These are phyloP conservation scores for Potamilus streckersoni DNA, from an alignment of 1,140 invertebrate genomes.

Conservation along the genomic window DNA sequence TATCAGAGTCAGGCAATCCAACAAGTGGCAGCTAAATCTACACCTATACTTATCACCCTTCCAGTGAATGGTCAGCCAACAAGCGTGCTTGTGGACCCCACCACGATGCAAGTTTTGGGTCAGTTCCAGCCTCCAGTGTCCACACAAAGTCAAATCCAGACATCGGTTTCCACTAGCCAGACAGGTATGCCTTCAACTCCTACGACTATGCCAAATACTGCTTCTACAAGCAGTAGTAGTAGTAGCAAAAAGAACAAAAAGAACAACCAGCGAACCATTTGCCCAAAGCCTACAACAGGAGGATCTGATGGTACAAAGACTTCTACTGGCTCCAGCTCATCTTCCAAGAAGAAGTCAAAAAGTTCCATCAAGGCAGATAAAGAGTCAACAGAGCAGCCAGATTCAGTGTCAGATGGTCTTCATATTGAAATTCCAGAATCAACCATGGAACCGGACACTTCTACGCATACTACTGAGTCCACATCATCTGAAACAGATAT, in stretches of 20 bases:
- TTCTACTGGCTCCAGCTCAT: not conserved
- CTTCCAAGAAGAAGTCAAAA: slow-evolving; percentile 23
- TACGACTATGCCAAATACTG: not conserved
- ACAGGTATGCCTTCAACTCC: not conserved
- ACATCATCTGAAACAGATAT: slow-evolving; percentile 55
- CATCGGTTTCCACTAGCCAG: not conserved
- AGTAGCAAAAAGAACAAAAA: slow-evolving; percentile 31
- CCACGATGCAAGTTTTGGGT: slow-evolving; percentile 55
- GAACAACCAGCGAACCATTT: slow-evolving; percentile 45
- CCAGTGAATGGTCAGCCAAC: slow-evolving; percentile 53
- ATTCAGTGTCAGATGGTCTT: slow-evolving; percentile 23
- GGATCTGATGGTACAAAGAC: slow-evolving; percentile 15
- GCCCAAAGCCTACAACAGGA: slow-evolving; percentile 41
- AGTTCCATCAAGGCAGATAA: slow-evolving; percentile 18
- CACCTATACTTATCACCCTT: slow-evolving; percentile 48
- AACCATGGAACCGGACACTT: slow-evolving; percentile 22
- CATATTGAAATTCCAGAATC: slow-evolving; percentile 33
- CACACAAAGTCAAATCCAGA: slow-evolving; percentile 5
- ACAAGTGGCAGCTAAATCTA: not conserved
- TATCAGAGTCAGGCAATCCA: too few species aligned
- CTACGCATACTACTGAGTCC: slow-evolving; percentile 5
- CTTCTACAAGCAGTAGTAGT: not conserved
- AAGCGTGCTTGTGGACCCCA: slow-evolving; percentile 53
- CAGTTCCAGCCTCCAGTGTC: slow-evolving; percentile 42
- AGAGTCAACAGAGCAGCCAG: slow-evolving; percentile 12